Evolutionary conservation across 2,113 vertebrate genomes (phyloP).

Genomic region (Chloebia gouldiae): DNA sequence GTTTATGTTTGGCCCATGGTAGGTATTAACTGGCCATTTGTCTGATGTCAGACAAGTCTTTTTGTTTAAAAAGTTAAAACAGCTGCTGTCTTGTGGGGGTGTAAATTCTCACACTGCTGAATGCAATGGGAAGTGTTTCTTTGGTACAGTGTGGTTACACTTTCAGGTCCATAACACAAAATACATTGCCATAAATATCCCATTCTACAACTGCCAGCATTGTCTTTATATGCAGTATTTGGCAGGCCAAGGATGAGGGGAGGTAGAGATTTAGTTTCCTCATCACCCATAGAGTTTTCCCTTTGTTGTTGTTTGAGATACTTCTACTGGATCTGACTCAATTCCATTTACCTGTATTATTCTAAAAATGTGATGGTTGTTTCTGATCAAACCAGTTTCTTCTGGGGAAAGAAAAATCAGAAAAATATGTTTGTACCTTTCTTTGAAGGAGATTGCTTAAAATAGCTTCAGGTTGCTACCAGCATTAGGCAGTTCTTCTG

Average conservation of each 20-base stretch:
- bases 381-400: neutral
- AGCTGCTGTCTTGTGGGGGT: neutral
- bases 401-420: neutral
- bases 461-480: constrained; percentile 21
- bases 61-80: neutral
- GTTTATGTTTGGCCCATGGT: neutral
- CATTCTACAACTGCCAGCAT: neutral
- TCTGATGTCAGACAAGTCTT: neutral
- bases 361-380: neutral
- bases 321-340: neutral
- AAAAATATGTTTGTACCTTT: constrained; percentile 1
- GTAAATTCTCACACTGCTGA: neutral
- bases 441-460: neutral
- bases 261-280: neutral
- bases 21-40: neutral
- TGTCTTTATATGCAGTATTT: neutral
- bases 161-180: neutral
- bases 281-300: neutral
- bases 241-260: neutral
- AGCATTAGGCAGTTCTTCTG: constrained; percentile 19
- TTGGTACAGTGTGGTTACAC: neutral
- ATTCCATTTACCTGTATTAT: neutral
- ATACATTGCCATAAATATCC: neutral
- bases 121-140: neutral
- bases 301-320: neutral